Conservation (phyloP, 2,888 invertebrate genomes). For the Heliconius cydno region DNA sequence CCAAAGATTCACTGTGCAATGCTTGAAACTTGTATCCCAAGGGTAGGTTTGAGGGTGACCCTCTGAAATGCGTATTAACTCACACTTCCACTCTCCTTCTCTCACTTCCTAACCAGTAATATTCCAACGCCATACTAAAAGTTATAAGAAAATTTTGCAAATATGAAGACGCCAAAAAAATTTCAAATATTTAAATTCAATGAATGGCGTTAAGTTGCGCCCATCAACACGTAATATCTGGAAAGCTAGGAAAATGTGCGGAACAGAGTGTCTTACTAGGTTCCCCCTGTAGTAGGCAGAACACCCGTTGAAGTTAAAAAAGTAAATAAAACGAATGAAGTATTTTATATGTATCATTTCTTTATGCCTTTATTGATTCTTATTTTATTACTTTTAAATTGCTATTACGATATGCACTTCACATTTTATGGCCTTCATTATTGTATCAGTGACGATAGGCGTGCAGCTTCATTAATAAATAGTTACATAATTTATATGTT, state of each 20-base stretch:
- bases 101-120: neutral
- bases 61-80: too few species aligned
- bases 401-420: slow-evolving; percentile 26
- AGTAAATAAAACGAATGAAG: slow-evolving; percentile 21
- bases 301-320: neutral
- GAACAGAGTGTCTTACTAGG: too few species aligned
- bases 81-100: neutral
- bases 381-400: slow-evolving; percentile 38
- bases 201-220: neutral
- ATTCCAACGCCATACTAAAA: neutral
- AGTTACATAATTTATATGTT: neutral
- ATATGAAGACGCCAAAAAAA: neutral
- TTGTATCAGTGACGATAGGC: slow-evolving; percentile 16
- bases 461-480: slow-evolving; percentile 15
- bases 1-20: too few species aligned
- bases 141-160: neutral
- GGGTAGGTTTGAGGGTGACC: too few species aligned
- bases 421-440: slow-evolving; percentile 19
- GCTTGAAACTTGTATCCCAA: too few species aligned
- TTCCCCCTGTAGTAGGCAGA: neutral
- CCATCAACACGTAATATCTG: neutral
- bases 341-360: slow-evolving; percentile 39
- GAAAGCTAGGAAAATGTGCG: neutral
- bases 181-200: neutral
- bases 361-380: slow-evolving; percentile 34